A percentile compares a stretch with the other conserved stretches of the same genome.
These are phyloP conservation scores for Tiphia femorata DNA, from an alignment of 2,888 invertebrate species.

Conservation along the genomic window DNA sequence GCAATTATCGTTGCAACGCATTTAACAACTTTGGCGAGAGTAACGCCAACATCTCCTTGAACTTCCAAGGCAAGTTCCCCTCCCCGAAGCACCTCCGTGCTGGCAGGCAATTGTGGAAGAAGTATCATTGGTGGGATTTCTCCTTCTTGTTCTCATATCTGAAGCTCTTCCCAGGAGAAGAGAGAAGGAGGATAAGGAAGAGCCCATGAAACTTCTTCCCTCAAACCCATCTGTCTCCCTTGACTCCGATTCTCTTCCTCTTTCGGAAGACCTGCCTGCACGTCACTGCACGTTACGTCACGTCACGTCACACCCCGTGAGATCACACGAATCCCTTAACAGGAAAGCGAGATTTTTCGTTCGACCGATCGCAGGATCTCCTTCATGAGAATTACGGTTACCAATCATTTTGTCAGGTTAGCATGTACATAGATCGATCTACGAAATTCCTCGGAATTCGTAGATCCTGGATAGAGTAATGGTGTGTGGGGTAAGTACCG, in stretches of 20 bases:
- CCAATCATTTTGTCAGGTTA: too few relatives aligned
- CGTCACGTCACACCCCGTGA: too few relatives aligned
- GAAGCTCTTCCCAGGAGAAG: background rate
- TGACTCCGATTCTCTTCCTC: background rate
- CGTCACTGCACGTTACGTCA: background rate
- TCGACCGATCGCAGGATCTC: too few relatives aligned
- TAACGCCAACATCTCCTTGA: constrained; percentile 99
- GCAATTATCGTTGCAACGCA: constrained; percentile 99
- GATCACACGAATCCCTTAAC: too few relatives aligned
- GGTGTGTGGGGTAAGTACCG: background rate
- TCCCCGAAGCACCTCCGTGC: constrained; percentile 23
- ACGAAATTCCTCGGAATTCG: too few relatives aligned
- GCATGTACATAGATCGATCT: too few relatives aligned
- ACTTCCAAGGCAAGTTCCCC: constrained; percentile 93
- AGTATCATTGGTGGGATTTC: constrained; percentile 17
- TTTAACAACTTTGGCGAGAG: constrained; percentile 99
- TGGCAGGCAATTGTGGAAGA: too few relatives aligned
- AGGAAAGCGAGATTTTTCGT: too few relatives aligned
- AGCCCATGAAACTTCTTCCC: background rate
- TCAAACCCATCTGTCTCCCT: background rate
- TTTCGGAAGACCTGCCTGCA: background rate
- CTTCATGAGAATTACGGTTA: too few relatives aligned
- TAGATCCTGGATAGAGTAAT: too few relatives aligned
- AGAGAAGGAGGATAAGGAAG: too few relatives aligned
- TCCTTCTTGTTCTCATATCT: background rate